Evolutionary conservation across 2,113 vertebrate species (phyloP), one percentile per base, ranked within the genome.

Genomic region (Misgurnus anguillicaudatus): DNA sequence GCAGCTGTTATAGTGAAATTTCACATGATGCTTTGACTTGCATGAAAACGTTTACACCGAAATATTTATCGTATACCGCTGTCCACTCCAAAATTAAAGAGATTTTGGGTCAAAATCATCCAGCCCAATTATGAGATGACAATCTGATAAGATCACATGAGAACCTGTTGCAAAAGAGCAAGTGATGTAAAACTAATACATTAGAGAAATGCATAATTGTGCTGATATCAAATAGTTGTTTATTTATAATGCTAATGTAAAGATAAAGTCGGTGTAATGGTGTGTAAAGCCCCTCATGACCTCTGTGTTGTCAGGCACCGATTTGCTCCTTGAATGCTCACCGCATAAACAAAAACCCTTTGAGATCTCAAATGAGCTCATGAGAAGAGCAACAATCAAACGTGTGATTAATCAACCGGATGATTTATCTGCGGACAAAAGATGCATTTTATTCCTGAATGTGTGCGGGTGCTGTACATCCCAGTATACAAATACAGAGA

Each of bases 341-440:
- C 41, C 39, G 62, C 39, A n/a, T 19, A 74, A 60, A 74, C 21
- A 74, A n/a, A 41, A n/a, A 41, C 13, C 72, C 21, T 5, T 17
- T 31, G 57, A 74, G 72, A 74, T 17, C 41, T 61, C n/a, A 60
- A 62, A 62, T 74, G 72, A 74, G 57, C 57, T 74, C 72, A 74
- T 31, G 72, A 74, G 72, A 74, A n/a, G 6, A 73, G 58, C 21
- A 74, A 62, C 72, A 62, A 74, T 62, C 55, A 74, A 58, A 74
- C 72, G 39, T 47, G 57, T 47, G 72, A 74, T 74, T 62, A 74
- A 74, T 74, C 57, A 62, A 61, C 39, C 41, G 8, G 5, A 74
- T 74, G 72, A 74, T 74, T 62, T 62, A 62, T 62, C 72, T 16
- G 71, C 61, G 41, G 72, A 62, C 72, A 73, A 60, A 51, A 72